These are phyloP conservation scores for Drosophila borborema DNA, from an alignment of 2,888 invertebrate species.

Conservation along the genomic window DNA sequence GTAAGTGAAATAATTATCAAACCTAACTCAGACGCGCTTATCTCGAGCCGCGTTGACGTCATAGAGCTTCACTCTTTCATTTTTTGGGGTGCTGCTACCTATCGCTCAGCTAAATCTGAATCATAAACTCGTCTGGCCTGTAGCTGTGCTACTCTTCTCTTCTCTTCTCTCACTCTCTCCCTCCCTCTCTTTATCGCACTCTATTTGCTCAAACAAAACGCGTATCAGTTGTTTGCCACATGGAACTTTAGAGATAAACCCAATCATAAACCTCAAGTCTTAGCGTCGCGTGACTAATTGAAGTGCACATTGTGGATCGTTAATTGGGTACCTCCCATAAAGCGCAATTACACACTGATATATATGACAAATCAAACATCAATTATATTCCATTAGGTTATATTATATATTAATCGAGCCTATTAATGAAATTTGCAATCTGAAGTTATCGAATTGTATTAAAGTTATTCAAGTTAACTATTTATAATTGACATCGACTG, in stretches of 20 bases:
- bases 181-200: background rate
- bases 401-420: background rate
- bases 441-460: background rate
- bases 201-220: conserved; percentile 11
- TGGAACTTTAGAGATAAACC: conserved; percentile 16
- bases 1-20: conserved; percentile 50
- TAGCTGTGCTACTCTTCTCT: background rate
- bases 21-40: background rate
- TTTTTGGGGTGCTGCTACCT: conserved; percentile 4
- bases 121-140: conserved; percentile 26
- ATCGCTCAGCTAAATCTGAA: conserved; percentile 34
- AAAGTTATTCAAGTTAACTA: background rate
- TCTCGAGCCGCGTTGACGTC: conserved; percentile 15
- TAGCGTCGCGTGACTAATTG: conserved; percentile 64
- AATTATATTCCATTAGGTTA: background rate
- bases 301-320: conserved; percentile 43
- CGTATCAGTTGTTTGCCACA: conserved; percentile 13
- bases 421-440: too few relatives aligned
- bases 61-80: background rate
- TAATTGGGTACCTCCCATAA: conserved; percentile 19
- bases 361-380: background rate
- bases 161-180: background rate
- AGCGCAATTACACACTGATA: background rate
- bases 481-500: background rate
- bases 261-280: conserved; percentile 32